Conservation (phyloP, 1,140 invertebrate genomes). For the Drosophila murphyi region DNA sequence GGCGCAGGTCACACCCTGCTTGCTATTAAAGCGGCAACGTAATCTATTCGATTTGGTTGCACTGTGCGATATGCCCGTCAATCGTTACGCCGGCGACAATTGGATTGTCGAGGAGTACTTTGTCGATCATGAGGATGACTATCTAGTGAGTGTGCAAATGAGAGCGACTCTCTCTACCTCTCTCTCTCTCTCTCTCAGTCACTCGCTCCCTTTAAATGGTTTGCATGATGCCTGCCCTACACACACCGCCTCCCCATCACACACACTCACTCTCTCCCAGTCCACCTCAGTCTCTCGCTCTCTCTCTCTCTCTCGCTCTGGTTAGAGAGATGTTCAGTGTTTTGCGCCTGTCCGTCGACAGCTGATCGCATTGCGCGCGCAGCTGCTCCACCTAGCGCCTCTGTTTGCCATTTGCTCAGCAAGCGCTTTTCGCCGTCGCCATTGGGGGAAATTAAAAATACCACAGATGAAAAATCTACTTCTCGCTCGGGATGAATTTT, state of each 20-base stretch:
- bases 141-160: conserved; percentile 67
- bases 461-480: conserved; percentile 60
- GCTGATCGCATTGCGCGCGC: conserved; percentile 69
- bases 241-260: neutral
- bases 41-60: conserved; percentile 80
- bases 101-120: conserved; percentile 81
- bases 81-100: conserved; percentile 68
- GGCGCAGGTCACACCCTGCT: conserved; percentile 49
- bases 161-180: conserved; percentile 1
- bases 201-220: neutral
- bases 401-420: conserved; percentile 61
- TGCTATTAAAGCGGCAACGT: conserved; percentile 63
- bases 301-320: conserved; percentile 6
- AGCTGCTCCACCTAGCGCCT: conserved; percentile 46
- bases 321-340: neutral
- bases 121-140: conserved; percentile 74
- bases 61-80: conserved; percentile 67
- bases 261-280: neutral
- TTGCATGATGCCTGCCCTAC: conserved; percentile 8
- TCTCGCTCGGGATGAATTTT: conserved; percentile 34
- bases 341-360: conserved; percentile 48
- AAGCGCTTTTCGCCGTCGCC: conserved; percentile 32
- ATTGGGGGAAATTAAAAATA: conserved; percentile 75
- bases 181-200: neutral
- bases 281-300: neutral